phyloP scores from a whole-genome alignment of 2,888 invertebrate genomes.

The Tetropium fuscum region DNA sequence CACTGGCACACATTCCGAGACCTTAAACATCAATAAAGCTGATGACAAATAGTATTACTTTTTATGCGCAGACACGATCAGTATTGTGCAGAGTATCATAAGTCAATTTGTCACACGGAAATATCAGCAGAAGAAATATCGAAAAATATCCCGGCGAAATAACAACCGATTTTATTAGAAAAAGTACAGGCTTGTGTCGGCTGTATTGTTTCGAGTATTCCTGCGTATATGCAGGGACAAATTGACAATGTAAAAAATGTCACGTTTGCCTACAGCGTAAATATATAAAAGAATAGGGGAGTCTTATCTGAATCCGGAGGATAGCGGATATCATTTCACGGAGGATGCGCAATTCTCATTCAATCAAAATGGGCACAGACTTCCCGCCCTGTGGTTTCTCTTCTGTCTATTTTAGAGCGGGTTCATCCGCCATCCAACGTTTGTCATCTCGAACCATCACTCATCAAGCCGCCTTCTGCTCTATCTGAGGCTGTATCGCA shows the following conservation, averaged over 20 bases:
- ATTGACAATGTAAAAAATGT: conserved; percentile 57
- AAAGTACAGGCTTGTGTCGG: conserved; percentile 10
- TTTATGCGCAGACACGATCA: conserved; percentile 22
- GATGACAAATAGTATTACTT: conserved; percentile 21
- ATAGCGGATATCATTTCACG: conserved; percentile 62
- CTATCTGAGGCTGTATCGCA: conserved; percentile 28
- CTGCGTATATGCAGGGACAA: conserved; percentile 46
- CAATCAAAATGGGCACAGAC: conserved; percentile 58
- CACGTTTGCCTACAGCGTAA: conserved; percentile 51
- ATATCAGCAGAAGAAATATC: conserved; percentile 7
- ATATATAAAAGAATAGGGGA: conserved; percentile 53
- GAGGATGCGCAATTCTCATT: conserved; percentile 62
- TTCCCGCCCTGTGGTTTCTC: conserved; percentile 52
- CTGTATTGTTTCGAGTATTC: conserved; percentile 38
- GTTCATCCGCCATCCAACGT: conserved; percentile 43
- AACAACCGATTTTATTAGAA: conserved; percentile 17
- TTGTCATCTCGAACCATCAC: conserved; percentile 54
- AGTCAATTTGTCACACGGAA: conserved; percentile 22
- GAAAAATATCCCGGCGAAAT: not conserved
- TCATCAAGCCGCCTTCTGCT: conserved; percentile 44
- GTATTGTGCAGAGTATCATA: conserved; percentile 15
- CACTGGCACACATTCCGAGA: conserved; percentile 15
- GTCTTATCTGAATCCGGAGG: conserved; percentile 59
- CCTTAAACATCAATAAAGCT: conserved; percentile 19
- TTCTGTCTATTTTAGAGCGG: conserved; percentile 45